Base-by-base conservation (phyloP, 1,140 invertebrate genomes). In the Sipha flava region DNA sequence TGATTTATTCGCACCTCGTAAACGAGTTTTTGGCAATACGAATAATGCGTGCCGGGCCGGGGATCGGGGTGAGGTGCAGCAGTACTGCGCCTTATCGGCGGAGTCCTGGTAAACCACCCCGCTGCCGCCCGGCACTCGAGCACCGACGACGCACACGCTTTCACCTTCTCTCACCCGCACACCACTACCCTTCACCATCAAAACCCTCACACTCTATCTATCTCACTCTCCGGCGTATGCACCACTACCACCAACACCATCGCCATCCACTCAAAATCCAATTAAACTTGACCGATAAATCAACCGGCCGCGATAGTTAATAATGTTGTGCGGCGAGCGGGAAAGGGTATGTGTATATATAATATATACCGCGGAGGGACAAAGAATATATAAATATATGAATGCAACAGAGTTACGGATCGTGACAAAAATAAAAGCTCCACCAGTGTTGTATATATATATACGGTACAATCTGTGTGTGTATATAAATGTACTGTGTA, bases 251-350 rank as follows among this genome's bases (percentile, higher is more conserved):
- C n/a, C n/a, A n/a, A n/a, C 31, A 21, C 62, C 62, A 21, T 34
- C 34, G 7, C 73, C 52, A 77, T 77, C 73, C 73, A 77, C 73
- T 77, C 73, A 77, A 77, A 77, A 77, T 77, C 73, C 73, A 77
- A 77, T 77, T 77, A 77, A 77, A 77, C 73, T 77, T 77, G 73
- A 77, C 73, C 73, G 37, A 77, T 77, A 77, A 77, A 77, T 77
- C 73, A 77, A 77, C 52, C 52, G 34, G 73, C 73, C 34, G 52
- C 73, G 73, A 77, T 77, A 43, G 73, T 77, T 77, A 77, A 77
- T 77, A 77, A 77, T 43, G 73, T 70, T 59, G 73, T 29, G 31
- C 73, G 31, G 37, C 21, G 73, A 34, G 47, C 18, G 18, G 70
- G 23, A 52, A 52, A 14, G n/a, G 29, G 45, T 49, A 26, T n/a